Evolutionary conservation across 1,140 invertebrate species (phyloP).

Genomic region (Druon quercuslanigerum): DNA sequence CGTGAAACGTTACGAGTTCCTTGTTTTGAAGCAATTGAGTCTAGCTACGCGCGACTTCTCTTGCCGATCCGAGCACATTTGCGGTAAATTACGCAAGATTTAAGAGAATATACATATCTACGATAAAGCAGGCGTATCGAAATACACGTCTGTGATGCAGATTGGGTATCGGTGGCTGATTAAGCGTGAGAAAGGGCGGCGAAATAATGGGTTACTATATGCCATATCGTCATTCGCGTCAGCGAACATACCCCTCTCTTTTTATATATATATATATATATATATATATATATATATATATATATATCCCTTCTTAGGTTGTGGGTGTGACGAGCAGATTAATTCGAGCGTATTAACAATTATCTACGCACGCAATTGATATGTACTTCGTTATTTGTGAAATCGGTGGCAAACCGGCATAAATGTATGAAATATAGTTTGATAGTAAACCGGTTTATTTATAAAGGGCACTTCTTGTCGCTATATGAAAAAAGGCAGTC

Average conservation of each 20-base stretch:
- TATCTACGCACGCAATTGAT: conserved; percentile 19
- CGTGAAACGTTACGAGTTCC: not conserved
- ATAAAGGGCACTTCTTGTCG: too few species aligned
- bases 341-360: conserved; percentile 4
- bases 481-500: too few species aligned
- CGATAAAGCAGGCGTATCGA: conserved; percentile 30
- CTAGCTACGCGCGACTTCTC: conserved; percentile 22
- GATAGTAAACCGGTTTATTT: too few species aligned
- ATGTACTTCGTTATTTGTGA: conserved; percentile 1
- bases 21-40: conserved; percentile 4
- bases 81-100: conserved; percentile 28
- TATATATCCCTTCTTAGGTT: not conserved
- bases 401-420: not conserved
- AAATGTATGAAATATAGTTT: too few species aligned
- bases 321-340: conserved; percentile 16
- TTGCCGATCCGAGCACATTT: conserved; percentile 9
- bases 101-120: conserved; percentile 6
- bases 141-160: conserved; percentile 23
- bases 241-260: not conserved
- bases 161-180: conserved; percentile 18
- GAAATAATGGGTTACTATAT: conserved; percentile 11
- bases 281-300: not conserved
- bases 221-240: conserved; percentile 17
- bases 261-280: not conserved
- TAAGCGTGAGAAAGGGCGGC: conserved; percentile 21